phyloP scores from a whole-genome alignment of 2,888 invertebrate genomes.

The Amorpha juglandis region DNA sequence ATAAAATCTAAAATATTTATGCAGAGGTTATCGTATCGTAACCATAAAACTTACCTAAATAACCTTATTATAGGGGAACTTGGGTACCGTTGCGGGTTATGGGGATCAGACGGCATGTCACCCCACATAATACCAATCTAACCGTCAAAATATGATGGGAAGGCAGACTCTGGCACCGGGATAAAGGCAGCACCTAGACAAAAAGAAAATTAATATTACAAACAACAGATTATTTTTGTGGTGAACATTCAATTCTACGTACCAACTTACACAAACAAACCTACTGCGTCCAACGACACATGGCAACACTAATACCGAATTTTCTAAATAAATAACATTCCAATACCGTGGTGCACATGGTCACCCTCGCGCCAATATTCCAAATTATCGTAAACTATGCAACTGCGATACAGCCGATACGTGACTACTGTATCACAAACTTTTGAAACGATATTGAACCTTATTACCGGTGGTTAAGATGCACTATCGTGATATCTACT shows the following conservation, averaged over 20 bases:
- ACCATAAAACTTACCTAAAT: no score
- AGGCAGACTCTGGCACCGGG: no score
- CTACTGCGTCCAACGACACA: not conserved
- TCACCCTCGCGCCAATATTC: slow-evolving; percentile 38
- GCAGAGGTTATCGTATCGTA: no score
- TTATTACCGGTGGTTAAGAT: slow-evolving; percentile 31
- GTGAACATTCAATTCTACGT: not conserved
- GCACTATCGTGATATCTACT: slow-evolving; percentile 22
- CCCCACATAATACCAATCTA: no score
- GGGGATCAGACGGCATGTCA: no score
- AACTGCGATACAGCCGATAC: slow-evolving; percentile 46
- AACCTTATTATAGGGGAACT: no score
- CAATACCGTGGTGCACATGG: slow-evolving; percentile 20
- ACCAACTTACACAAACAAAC: not conserved
- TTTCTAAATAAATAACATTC: slow-evolving; percentile 23
- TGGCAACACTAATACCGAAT: not conserved
- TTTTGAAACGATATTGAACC: slow-evolving; percentile 31
- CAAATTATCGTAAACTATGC: slow-evolving; percentile 51
- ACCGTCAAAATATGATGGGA: no score
- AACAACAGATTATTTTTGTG: no score
- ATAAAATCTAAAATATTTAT: no score
- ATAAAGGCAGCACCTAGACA: no score
- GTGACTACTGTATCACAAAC: slow-evolving; percentile 35
- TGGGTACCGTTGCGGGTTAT: no score
- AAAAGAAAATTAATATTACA: no score